These are phyloP conservation scores for Philopotamus ludificatus DNA, from an alignment of 1,140 invertebrate genomes.

Conservation along the genomic window DNA sequence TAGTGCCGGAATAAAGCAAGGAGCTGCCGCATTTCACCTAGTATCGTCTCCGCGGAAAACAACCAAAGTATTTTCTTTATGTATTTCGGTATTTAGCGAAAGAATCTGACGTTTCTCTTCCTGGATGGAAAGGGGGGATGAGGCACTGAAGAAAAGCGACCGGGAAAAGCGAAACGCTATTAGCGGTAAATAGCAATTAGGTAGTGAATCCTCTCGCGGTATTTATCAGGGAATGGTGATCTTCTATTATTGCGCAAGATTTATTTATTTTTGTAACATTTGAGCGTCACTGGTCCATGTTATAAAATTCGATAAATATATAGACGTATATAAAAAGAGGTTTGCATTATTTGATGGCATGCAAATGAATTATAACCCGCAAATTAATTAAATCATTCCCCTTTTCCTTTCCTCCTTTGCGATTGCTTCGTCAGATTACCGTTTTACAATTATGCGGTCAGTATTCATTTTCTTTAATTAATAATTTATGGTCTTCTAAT, in stretches of 20 bases:
- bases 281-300: no score
- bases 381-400: background rate
- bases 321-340: no score
- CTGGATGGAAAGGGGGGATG: slow-evolving; percentile 9
- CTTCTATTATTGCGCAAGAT: no score
- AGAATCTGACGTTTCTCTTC: slow-evolving; percentile 20
- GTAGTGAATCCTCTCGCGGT: slow-evolving; percentile 33
- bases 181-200: slow-evolving; percentile 43
- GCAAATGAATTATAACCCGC: background rate
- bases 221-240: slow-evolving; percentile 39
- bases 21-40: slow-evolving; percentile 37
- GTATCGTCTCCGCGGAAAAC: slow-evolving; percentile 11
- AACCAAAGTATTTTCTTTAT: slow-evolving; percentile 38
- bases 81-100: slow-evolving; percentile 40
- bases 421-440: background rate
- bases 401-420: background rate
- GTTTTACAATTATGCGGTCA: background rate
- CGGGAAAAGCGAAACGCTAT: slow-evolving; percentile 34
- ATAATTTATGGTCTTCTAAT: no score
- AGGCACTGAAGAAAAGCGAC: no score
- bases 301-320: no score
- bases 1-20: slow-evolving; percentile 26
- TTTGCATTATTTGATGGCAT: no score
- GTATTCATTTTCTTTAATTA: no score
- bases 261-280: no score